Conservation (phyloP, 35 echinoderm and acorn worm species). For the Stichopus chloronotus region DNA sequence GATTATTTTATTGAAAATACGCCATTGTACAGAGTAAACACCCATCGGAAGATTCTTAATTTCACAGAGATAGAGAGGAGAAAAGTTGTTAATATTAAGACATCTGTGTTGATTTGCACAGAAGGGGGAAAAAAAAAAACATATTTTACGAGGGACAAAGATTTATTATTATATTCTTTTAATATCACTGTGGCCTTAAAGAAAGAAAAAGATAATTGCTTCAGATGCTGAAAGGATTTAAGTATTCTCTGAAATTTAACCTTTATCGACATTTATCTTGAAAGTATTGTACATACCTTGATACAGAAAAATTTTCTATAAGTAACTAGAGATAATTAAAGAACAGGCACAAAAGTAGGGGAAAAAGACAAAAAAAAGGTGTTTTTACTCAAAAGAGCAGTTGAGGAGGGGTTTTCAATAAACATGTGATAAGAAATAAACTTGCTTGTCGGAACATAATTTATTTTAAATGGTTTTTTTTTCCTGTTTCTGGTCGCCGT, state of each 20-base stretch:
- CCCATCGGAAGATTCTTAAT: no score
- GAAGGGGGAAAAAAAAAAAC: neutral
- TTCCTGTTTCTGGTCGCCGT: no score
- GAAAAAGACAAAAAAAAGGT: neutral
- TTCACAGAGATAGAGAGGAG: no score
- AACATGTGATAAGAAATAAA: no score
- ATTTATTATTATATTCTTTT: constrained; percentile 55
- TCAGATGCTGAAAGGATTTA: constrained; percentile 44
- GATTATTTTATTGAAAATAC: no score
- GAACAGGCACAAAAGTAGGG: neutral
- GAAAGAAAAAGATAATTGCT: neutral
- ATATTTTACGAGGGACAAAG: constrained; percentile 34
- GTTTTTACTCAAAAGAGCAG: neutral
- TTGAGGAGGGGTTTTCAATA: neutral
- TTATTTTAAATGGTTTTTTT: no score
- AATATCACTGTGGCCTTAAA: constrained; percentile 43
- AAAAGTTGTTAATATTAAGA: no score
- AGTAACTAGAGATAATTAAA: constrained; percentile 1
- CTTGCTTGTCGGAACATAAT: no score
- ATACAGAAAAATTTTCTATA: constrained; percentile 44
- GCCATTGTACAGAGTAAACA: no score
- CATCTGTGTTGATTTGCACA: neutral
- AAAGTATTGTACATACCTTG: constrained; percentile 50
- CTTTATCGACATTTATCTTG: constrained; percentile 35
- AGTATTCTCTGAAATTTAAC: constrained; percentile 50